These are phyloP conservation scores for Synaphobranchus kaupii DNA, from an alignment of 2,797 vertebrate species.

Conservation along the genomic window DNA sequence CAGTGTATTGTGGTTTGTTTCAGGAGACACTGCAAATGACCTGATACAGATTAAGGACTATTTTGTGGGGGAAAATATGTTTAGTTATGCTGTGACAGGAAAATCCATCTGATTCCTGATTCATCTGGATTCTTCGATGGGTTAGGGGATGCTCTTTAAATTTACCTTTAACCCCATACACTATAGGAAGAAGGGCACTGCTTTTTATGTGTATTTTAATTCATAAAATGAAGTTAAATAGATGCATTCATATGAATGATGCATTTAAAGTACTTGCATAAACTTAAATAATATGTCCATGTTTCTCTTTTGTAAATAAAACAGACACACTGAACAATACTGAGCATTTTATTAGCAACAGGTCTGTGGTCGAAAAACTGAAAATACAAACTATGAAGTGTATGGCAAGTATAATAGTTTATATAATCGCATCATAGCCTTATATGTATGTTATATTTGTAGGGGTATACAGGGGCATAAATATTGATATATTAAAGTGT, in stretches of 20 bases:
- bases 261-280: not conserved
- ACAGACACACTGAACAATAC: not conserved
- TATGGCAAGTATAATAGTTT: not conserved
- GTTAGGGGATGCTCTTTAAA: not conserved
- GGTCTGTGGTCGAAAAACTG: not conserved
- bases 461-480: not conserved
- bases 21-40: not conserved
- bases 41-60: not conserved
- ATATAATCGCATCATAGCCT: not conserved
- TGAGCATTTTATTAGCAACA: constrained; percentile 9
- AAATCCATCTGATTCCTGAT: not conserved
- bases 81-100: too few species aligned
- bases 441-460: not conserved
- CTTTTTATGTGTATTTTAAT: not conserved
- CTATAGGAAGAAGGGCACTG: not conserved
- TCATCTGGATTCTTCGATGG: not conserved
- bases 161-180: not conserved
- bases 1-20: not conserved
- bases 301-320: not conserved
- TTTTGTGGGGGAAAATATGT: not conserved
- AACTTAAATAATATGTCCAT: not conserved
- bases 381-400: not conserved
- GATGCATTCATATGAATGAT: not conserved
- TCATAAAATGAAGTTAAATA: not conserved
- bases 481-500: not conserved